A percentile compares a stretch with the other conserved stretches of the same genome.
These are phyloP conservation scores for Amorpha juglandis DNA, from an alignment of 2,888 invertebrate species.

Conservation along the genomic window DNA sequence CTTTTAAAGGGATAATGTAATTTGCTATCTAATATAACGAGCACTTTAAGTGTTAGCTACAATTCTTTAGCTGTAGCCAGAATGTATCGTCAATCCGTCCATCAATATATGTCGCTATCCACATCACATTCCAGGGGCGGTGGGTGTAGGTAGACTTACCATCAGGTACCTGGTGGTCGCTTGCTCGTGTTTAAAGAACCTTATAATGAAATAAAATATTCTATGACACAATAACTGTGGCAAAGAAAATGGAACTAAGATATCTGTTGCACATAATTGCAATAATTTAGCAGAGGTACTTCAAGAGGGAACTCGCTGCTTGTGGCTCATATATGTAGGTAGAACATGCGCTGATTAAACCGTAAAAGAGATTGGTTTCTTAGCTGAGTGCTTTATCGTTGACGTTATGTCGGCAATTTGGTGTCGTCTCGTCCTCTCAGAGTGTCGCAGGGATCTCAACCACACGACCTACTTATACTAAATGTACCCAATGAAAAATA, in stretches of 20 bases:
- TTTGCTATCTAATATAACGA: too few relatives aligned
- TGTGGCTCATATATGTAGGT: constrained; percentile 54
- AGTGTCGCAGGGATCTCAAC: constrained; percentile 44
- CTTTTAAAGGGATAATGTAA: too few relatives aligned
- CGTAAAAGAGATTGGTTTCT: constrained; percentile 81
- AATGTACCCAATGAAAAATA: constrained; percentile 28
- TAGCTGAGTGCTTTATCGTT: constrained; percentile 76
- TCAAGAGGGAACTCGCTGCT: constrained; percentile 14
- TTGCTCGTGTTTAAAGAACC: not conserved
- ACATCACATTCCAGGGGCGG: too few relatives aligned
- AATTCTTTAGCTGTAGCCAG: too few relatives aligned
- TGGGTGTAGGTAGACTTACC: too few relatives aligned
- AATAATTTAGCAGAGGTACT: constrained; percentile 46
- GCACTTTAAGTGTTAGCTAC: too few relatives aligned
- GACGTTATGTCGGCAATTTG: constrained; percentile 75
- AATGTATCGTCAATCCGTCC: too few relatives aligned
- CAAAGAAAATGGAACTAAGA: not conserved
- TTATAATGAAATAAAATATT: not conserved
- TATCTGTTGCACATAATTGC: constrained; percentile 45
- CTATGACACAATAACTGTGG: not conserved
- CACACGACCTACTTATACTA: constrained; percentile 28
- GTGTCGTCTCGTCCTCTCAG: constrained; percentile 51
- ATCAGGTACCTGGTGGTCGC: not conserved
- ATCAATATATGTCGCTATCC: too few relatives aligned
- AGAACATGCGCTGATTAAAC: constrained; percentile 76